These are phyloP conservation scores for Pseudococcus jackbeardsleyi DNA, from an alignment of 2,888 invertebrate species.

Conservation along the genomic window DNA sequence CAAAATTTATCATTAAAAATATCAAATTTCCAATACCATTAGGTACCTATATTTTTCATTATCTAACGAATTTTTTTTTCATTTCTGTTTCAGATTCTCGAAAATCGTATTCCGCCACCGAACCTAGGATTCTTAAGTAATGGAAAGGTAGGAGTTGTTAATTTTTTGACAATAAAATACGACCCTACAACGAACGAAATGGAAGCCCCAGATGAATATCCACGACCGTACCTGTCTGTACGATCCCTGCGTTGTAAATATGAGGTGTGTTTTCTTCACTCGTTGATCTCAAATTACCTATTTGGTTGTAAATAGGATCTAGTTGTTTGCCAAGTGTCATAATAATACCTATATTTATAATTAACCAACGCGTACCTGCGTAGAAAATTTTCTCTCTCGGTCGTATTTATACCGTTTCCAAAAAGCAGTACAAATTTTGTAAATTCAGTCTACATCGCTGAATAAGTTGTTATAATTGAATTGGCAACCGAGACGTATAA, in stretches of 20 bases:
- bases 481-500: conserved; percentile 23
- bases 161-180: conserved; percentile 19
- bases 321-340: conserved; percentile 46
- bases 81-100: too few relatives aligned
- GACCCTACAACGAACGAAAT: neutral
- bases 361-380: neutral
- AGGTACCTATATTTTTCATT: too few relatives aligned
- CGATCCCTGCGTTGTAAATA: conserved; percentile 45
- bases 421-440: conserved; percentile 25
- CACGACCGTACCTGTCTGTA: neutral
- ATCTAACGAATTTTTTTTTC: too few relatives aligned
- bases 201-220: neutral
- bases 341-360: conserved; percentile 32
- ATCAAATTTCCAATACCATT: too few relatives aligned
- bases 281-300: conserved; percentile 46
- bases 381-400: neutral
- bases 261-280: neutral
- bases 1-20: too few relatives aligned
- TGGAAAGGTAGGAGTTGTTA: too few relatives aligned
- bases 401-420: neutral
- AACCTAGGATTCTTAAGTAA: too few relatives aligned
- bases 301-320: conserved; percentile 42
- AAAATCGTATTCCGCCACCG: too few relatives aligned
- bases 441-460: neutral
- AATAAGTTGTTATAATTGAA: conserved; percentile 29